phyloP scores from a whole-genome alignment of 1,140 invertebrate species.

The Bombus superbus region DNA sequence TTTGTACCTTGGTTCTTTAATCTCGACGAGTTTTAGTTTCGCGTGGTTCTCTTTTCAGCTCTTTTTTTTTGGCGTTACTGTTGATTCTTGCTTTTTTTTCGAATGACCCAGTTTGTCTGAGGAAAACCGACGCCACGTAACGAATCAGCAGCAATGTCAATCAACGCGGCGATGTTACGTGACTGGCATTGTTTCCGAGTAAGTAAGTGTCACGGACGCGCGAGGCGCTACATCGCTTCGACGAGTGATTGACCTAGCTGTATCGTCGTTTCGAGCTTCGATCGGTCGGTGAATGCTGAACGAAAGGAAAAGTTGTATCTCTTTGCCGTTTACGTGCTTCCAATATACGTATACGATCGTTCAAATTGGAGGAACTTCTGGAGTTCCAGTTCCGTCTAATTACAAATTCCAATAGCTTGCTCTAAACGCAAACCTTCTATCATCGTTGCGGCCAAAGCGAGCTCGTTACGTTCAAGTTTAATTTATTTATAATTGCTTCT shows the following conservation, averaged over 20 bases:
- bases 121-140: conserved; percentile 27
- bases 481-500: too few species aligned
- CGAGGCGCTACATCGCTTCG: conserved; percentile 42
- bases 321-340: not conserved
- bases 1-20: not conserved
- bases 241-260: conserved; percentile 65
- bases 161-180: conserved; percentile 60
- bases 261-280: not conserved
- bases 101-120: conserved; percentile 10
- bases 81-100: not conserved
- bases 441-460: too few species aligned
- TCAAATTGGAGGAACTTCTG: not conserved
- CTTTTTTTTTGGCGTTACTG: not conserved
- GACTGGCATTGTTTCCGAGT: conserved; percentile 63
- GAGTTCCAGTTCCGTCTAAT: too few species aligned
- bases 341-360: not conserved
- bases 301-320: not conserved
- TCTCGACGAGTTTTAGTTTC: not conserved
- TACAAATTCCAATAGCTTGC: not conserved
- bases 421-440: not conserved
- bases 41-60: not conserved
- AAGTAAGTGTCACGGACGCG: conserved; percentile 63
- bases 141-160: conserved; percentile 56
- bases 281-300: not conserved
- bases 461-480: too few species aligned